A percentile compares a stretch with the other conserved stretches of the same genome.
These are phyloP conservation scores for Synanthedon vespiformis DNA, from an alignment of 2,888 invertebrate species.

Conservation along the genomic window DNA sequence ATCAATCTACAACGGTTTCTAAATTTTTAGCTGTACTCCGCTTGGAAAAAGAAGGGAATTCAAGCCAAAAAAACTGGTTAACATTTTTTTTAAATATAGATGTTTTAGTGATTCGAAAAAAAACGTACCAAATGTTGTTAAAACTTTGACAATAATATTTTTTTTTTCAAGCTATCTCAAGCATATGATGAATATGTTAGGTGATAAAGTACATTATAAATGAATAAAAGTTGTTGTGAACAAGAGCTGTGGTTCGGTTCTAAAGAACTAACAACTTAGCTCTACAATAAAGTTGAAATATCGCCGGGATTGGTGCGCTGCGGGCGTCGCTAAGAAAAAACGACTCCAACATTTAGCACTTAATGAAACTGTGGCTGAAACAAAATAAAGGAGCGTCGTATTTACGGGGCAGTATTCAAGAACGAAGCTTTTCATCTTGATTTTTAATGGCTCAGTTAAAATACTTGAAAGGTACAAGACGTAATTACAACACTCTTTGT, in stretches of 20 bases:
- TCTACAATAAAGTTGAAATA: constrained; percentile 63
- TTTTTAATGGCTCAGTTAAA: constrained; percentile 41
- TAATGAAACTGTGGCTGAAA: constrained; percentile 66
- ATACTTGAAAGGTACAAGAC: constrained; percentile 23
- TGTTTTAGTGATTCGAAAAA: too few relatives aligned
- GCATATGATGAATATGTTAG: too few relatives aligned
- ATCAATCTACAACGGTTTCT: too few relatives aligned
- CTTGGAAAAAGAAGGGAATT: too few relatives aligned
- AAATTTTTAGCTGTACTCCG: too few relatives aligned
- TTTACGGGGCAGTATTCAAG: constrained; percentile 46
- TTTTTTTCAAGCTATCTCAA: too few relatives aligned
- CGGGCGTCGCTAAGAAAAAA: constrained; percentile 54
- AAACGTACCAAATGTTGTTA: too few relatives aligned
- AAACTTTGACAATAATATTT: too few relatives aligned
- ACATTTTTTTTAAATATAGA: too few relatives aligned
- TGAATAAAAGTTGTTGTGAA: too few relatives aligned
- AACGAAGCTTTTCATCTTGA: constrained; percentile 34
- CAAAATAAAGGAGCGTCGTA: constrained; percentile 57
- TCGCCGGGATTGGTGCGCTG: constrained; percentile 50
- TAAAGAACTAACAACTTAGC: constrained; percentile 40
- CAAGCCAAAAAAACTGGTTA: too few relatives aligned
- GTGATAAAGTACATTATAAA: too few relatives aligned
- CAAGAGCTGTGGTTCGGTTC: constrained; percentile 11
- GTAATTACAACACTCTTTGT: background rate
- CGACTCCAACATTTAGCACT: constrained; percentile 61